phyloP scores from a whole-genome alignment of 2,113 vertebrate genomes.

The Rhinichthys klamathensis region DNA sequence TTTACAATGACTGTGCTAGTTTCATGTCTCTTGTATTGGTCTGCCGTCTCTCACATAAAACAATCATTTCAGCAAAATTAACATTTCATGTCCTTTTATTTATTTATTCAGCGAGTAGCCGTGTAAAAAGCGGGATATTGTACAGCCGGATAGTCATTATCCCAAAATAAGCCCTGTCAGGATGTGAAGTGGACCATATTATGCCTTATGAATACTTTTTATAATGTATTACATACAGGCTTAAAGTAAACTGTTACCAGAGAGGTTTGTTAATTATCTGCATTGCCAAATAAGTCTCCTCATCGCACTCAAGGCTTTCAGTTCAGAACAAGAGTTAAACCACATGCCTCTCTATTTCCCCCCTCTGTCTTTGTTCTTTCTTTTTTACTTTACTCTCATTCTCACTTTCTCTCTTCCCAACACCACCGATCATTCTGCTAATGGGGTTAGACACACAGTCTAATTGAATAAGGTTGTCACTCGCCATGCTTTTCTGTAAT shows the following conservation, averaged over 20 bases:
- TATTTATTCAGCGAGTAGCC: background rate
- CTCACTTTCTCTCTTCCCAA: background rate
- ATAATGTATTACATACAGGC: constrained; percentile 19
- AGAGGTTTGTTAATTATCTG: constrained; percentile 12
- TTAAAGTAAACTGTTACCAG: constrained; percentile 8
- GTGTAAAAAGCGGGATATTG: background rate
- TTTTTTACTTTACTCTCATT: background rate
- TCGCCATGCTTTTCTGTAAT: constrained; percentile 41
- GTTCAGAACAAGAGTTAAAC: background rate
- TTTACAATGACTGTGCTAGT: background rate
- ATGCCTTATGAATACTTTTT: background rate
- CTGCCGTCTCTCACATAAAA: background rate
- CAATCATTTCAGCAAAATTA: background rate
- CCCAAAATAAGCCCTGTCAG: background rate
- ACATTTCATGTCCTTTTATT: background rate
- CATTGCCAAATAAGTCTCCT: background rate
- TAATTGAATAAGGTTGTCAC: constrained; percentile 43
- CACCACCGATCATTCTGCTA: constrained; percentile 45
- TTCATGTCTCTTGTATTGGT: background rate
- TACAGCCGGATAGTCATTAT: constrained; percentile 6
- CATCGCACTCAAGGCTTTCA: background rate
- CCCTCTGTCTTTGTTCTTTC: background rate
- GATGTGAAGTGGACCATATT: background rate
- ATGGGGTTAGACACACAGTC: constrained; percentile 46
- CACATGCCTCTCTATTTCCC: background rate